Conservation (phyloP, 2,113 vertebrate genomes). For the Stegastes partitus region DNA sequence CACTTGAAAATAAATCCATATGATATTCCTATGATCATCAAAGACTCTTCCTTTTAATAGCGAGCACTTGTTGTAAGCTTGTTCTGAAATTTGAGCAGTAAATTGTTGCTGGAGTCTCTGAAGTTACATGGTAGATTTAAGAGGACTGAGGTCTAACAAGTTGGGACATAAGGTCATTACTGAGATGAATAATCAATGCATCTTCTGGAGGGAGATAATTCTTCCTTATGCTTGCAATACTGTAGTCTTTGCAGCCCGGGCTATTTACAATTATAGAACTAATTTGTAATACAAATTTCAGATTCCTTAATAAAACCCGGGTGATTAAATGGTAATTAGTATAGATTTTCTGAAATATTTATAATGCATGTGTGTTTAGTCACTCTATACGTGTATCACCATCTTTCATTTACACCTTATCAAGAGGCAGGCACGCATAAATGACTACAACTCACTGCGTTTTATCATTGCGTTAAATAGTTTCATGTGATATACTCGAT, state of each 20-base stretch:
- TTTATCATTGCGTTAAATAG: constrained; percentile 11
- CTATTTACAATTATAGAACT: constrained; percentile 74
- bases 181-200: constrained; percentile 76
- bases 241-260: constrained; percentile 49
- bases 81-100: constrained; percentile 36
- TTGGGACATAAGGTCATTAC: constrained; percentile 71
- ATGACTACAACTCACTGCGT: constrained; percentile 16
- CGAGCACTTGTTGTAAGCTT: constrained; percentile 18
- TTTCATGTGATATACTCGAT: constrained; percentile 15
- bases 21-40: constrained; percentile 29
- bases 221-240: constrained; percentile 69
- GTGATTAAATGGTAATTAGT: constrained; percentile 66
- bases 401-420: constrained; percentile 32
- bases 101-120: constrained; percentile 27
- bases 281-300: constrained; percentile 69
- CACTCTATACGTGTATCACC: constrained; percentile 2
- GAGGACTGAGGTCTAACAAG: constrained; percentile 55
- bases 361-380: constrained; percentile 25
- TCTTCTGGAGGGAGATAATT: constrained; percentile 58
- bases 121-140: constrained; percentile 26
- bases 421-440: constrained; percentile 5
- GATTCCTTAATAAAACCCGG: constrained; percentile 55
- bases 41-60: constrained; percentile 5
- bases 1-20: constrained; percentile 14
- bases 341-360: constrained; percentile 62